Evolutionary conservation across 1,140 invertebrate species (phyloP).

Genomic region (Macrobrachium nipponense): DNA sequence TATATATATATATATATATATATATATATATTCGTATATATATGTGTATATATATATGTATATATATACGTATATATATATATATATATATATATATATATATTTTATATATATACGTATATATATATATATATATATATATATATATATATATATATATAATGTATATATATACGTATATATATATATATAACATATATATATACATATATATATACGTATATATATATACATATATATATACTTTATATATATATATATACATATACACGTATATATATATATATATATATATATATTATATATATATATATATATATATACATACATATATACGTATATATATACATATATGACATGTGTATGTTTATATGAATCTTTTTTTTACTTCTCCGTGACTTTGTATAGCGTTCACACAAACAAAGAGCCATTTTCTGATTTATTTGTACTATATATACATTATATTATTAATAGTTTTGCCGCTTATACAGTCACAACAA

Average conservation of each 20-base stretch:
- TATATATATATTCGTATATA: constrained; percentile 29
- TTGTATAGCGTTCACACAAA: too few relatives aligned
- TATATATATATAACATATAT: too few relatives aligned
- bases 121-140: background rate
- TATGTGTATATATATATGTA: constrained; percentile 27
- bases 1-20: constrained; percentile 13
- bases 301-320: constrained; percentile 28
- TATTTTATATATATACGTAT: background rate
- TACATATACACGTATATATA: constrained; percentile 16
- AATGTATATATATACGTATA: too few relatives aligned
- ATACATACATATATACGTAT: constrained; percentile 11
- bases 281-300: constrained; percentile 28
- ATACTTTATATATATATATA: constrained; percentile 12
- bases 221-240: too few relatives aligned
- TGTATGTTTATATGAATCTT: background rate
- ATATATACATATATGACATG: too few relatives aligned
- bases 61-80: constrained; percentile 29
- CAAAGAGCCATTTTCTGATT: too few relatives aligned
- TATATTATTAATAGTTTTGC: background rate
- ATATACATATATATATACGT: constrained; percentile 24
- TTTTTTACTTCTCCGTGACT: too few relatives aligned
- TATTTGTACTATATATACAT: background rate
- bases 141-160: constrained; percentile 33
- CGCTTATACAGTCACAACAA: too few relatives aligned
- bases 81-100: constrained; percentile 34